Evolutionary conservation across 2,888 invertebrate species (phyloP).

Genomic region (Esperia sulphurella): DNA sequence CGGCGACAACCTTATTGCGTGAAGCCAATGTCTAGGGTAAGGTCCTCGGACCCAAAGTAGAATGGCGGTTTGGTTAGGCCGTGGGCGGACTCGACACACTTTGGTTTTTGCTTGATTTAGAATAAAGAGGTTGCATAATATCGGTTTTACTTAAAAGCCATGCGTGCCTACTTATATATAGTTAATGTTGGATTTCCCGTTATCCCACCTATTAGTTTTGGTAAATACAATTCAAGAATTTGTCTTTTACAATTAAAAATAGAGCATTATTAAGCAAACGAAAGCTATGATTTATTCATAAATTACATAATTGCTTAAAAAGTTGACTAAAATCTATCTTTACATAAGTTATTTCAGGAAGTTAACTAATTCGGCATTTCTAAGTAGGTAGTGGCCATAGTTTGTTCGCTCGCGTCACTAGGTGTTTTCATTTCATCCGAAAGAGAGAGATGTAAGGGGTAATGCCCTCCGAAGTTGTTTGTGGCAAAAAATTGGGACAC

Average conservation of each 20-base stretch:
- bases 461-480: slow-evolving; percentile 76
- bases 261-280: too few species aligned
- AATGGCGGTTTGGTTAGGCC: slow-evolving; percentile 37
- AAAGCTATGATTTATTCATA: too few species aligned
- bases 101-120: slow-evolving; percentile 15
- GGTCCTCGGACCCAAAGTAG: slow-evolving; percentile 58
- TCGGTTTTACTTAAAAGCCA: neutral
- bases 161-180: neutral
- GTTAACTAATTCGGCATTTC: slow-evolving; percentile 17
- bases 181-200: neutral
- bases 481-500: slow-evolving; percentile 77
- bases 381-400: slow-evolving; percentile 29
- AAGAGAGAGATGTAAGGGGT: slow-evolving; percentile 61
- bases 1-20: slow-evolving; percentile 65
- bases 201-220: too few species aligned
- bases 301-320: too few species aligned
- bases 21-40: slow-evolving; percentile 72
- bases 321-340: too few species aligned
- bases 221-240: too few species aligned
- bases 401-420: slow-evolving; percentile 58
- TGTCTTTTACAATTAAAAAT: neutral
- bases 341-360: neutral
- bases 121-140: slow-evolving; percentile 16
- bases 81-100: slow-evolving; percentile 52
- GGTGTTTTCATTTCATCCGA: slow-evolving; percentile 60